Conservation (phyloP, 2,113 vertebrate species). For the Hydropotes inermis region DNA sequence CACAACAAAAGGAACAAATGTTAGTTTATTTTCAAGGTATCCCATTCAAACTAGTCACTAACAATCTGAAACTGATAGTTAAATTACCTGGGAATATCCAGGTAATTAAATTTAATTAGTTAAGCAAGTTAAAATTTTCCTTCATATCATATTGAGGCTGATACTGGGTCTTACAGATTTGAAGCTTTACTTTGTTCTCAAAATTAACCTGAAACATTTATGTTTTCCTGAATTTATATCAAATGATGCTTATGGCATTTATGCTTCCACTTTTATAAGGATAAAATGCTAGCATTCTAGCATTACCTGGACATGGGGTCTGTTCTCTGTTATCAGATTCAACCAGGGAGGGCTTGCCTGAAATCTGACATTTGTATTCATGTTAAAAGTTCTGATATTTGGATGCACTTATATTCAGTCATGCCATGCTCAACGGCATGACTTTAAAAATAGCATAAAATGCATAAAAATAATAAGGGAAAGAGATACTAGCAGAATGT, state of each 20-base stretch:
- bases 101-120: neutral
- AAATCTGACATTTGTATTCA: constrained; percentile 64
- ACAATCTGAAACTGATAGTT: neutral
- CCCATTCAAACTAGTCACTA: neutral
- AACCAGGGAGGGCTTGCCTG: constrained; percentile 9
- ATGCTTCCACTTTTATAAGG: neutral
- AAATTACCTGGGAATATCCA: neutral
- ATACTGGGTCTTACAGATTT: neutral
- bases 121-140: neutral
- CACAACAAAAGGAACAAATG: neutral
- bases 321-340: constrained; percentile 32
- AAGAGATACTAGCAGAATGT: constrained; percentile 47
- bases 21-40: neutral
- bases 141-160: neutral
- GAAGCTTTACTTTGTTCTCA: neutral
- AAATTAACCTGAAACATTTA: neutral
- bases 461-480: constrained; percentile 61
- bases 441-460: constrained; percentile 69
- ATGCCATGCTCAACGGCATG: constrained; percentile 60
- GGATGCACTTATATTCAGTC: constrained; percentile 57
- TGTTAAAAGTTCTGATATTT: constrained; percentile 67
- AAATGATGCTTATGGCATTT: neutral
- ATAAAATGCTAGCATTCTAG: constrained; percentile 15
- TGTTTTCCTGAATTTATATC: constrained; percentile 35
- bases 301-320: neutral